Percentiles rank a stretch among this genome's conserved stretches.
Conservation (phyloP, 2,113 vertebrate species). For the Himantopus leucocephalus region DNA sequence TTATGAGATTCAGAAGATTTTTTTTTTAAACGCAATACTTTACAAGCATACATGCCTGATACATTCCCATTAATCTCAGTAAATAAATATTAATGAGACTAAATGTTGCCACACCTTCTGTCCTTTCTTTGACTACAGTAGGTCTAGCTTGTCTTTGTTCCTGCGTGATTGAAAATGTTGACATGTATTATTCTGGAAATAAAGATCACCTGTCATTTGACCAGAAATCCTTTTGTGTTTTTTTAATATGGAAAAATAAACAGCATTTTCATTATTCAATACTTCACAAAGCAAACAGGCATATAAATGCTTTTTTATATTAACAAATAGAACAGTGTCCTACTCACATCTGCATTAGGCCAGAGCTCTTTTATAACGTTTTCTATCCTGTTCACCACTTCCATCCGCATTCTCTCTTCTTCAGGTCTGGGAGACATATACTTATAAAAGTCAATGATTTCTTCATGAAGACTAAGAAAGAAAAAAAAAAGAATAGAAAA, state of each 20-base stretch:
- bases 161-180: not conserved
- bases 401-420: conserved; percentile 94
- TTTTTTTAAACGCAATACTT: not conserved
- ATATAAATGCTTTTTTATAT: not conserved
- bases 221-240: not conserved
- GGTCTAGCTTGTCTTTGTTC: not conserved
- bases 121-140: not conserved
- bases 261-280: not conserved
- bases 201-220: not conserved
- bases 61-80: not conserved
- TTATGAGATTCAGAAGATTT: not conserved
- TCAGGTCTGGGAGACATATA: conserved; percentile 95
- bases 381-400: conserved; percentile 95
- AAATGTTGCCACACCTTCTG: not conserved
- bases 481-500: not conserved
- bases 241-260: not conserved
- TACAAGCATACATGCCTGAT: not conserved
- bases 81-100: not conserved
- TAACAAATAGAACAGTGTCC: not conserved
- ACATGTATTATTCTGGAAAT: not conserved
- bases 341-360: conserved; percentile 91
- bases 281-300: not conserved
- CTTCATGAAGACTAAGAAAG: conserved; percentile 88
- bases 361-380: conserved; percentile 93
- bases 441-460: conserved; percentile 94